These are phyloP conservation scores for Mercenaria mercenaria DNA, from an alignment of 1,140 invertebrate genomes.

Conservation along the genomic window DNA sequence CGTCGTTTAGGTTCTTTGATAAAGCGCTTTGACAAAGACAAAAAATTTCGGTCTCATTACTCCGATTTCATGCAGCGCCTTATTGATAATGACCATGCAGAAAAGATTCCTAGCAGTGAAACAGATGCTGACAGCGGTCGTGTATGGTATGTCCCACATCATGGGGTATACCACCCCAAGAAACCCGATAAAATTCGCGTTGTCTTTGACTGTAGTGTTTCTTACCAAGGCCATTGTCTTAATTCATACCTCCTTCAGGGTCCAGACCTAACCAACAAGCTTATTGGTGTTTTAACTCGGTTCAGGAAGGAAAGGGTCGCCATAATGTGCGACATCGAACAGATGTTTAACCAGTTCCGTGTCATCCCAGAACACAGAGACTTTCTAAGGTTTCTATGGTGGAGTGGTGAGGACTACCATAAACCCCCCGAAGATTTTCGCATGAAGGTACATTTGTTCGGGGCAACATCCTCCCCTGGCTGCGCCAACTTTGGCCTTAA, in stretches of 20 bases:
- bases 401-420: not conserved
- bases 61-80: not conserved
- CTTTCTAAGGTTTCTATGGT: constrained; percentile 63
- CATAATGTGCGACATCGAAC: constrained; percentile 65
- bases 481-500: constrained; percentile 65
- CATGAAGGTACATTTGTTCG: constrained; percentile 71
- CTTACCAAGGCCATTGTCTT: constrained; percentile 50
- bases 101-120: constrained; percentile 22
- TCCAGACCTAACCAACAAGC: constrained; percentile 70
- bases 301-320: constrained; percentile 58
- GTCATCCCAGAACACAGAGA: constrained; percentile 56
- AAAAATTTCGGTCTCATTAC: constrained; percentile 32
- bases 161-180: constrained; percentile 61
- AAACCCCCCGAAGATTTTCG: constrained; percentile 47
- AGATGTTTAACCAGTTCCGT: constrained; percentile 67
- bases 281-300: constrained; percentile 57
- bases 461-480: constrained; percentile 66
- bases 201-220: constrained; percentile 72
- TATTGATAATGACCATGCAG: constrained; percentile 30
- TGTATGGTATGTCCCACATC: constrained; percentile 72
- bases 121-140: not conserved
- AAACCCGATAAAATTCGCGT: constrained; percentile 69
- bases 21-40: not conserved
- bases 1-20: constrained; percentile 2
- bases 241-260: constrained; percentile 69